Conservation (phyloP, 2,113 vertebrate species). For the Panthera leo region DNA sequence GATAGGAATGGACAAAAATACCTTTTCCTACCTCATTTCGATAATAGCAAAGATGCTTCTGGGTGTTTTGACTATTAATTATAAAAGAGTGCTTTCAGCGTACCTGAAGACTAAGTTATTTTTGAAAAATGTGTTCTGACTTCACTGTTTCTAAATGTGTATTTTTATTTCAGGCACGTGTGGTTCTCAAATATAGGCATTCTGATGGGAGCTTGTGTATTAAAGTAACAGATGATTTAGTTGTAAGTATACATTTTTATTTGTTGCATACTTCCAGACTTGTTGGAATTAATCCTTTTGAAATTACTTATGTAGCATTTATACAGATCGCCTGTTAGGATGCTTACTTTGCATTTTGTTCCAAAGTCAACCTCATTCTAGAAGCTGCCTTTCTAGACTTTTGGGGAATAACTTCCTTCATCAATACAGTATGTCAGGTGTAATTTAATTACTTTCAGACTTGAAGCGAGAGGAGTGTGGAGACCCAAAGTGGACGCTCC, state of each 20-base stretch:
- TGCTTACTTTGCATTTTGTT: constrained; percentile 40
- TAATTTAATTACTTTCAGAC: not conserved
- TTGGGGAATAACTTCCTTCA: not conserved
- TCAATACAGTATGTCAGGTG: not conserved
- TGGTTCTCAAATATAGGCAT: constrained; percentile 97
- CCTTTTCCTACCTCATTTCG: not conserved
- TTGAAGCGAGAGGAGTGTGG: not conserved
- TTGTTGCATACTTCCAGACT: constrained; percentile 27
- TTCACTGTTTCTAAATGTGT: constrained; percentile 54
- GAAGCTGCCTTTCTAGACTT: not conserved
- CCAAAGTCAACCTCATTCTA: not conserved
- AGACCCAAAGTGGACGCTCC: not conserved
- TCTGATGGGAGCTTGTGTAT: constrained; percentile 97
- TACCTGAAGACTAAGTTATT: constrained; percentile 37
- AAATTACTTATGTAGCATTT: constrained; percentile 34
- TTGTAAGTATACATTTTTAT: constrained; percentile 88
- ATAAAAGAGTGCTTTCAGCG: not conserved
- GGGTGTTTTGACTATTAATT: constrained; percentile 18
- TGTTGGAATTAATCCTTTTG: constrained; percentile 38
- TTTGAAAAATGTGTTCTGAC: constrained; percentile 27
- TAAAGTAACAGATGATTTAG: constrained; percentile 97
- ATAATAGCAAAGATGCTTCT: not conserved
- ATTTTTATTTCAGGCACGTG: constrained; percentile 92
- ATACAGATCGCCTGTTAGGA: not conserved
- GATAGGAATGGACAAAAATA: not conserved